phyloP scores from a whole-genome alignment of 2,797 vertebrate genomes.

The Muscicapa comitata region DNA sequence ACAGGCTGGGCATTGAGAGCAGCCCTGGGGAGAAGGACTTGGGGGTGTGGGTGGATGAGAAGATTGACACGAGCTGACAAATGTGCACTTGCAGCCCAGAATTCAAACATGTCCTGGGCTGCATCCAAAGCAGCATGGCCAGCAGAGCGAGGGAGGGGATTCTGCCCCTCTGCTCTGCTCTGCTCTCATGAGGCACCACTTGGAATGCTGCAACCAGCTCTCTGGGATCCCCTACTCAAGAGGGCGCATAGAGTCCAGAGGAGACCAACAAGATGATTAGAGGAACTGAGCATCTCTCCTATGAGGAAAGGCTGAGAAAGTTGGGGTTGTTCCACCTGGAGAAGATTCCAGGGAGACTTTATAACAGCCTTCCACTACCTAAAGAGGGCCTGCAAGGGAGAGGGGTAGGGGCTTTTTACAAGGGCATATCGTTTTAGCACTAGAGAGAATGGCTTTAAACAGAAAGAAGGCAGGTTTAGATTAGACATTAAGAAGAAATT shows the following conservation, averaged over 20 bases:
- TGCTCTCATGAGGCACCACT: not conserved
- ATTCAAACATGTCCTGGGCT: not conserved
- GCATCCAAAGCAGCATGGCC: not conserved
- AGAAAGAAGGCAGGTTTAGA: not conserved
- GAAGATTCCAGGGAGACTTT: not conserved
- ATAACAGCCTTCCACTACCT: not conserved
- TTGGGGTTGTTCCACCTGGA: not conserved
- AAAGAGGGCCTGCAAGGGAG: not conserved
- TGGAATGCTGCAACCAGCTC: not conserved
- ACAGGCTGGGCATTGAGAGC: not conserved
- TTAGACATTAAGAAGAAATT: not conserved
- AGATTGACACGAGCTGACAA: not conserved
- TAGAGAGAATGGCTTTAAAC: not conserved
- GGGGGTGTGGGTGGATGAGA: not conserved
- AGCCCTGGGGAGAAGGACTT: not conserved
- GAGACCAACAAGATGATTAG: not conserved
- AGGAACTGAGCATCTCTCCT: rapidly evolving
- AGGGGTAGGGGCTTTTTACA: not conserved
- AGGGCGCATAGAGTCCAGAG: not conserved
- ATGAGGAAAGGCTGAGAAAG: not conserved
- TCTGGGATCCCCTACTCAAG: not conserved
- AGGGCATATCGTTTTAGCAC: not conserved
- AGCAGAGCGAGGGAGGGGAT: not conserved
- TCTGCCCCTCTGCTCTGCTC: not conserved
- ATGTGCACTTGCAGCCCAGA: not conserved